Evolutionary conservation across 2,888 invertebrate genomes (phyloP).

Genomic region (Argyresthia albistria): DNA sequence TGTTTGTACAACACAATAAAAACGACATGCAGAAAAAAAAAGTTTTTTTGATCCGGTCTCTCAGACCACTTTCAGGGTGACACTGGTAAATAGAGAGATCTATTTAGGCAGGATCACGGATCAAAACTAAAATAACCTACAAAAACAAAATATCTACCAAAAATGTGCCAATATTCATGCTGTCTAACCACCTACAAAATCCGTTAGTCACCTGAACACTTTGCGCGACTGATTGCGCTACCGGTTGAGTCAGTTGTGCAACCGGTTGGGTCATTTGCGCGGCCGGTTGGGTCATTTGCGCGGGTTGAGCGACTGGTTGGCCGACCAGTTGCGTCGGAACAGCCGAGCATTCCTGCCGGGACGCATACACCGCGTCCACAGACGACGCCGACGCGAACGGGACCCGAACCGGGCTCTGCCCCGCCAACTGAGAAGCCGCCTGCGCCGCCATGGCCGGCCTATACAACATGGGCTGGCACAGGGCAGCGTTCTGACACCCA

Average conservation of each 20-base stretch:
- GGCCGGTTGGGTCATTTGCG: slow-evolving; percentile 12
- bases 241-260: background rate
- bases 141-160: no score
- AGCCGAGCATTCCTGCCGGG: slow-evolving; percentile 36
- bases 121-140: no score
- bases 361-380: slow-evolving; percentile 29
- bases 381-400: slow-evolving; percentile 26
- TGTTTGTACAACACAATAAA: no score
- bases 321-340: slow-evolving; percentile 7
- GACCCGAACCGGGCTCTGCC: slow-evolving; percentile 19
- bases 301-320: slow-evolving; percentile 18
- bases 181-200: background rate
- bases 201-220: slow-evolving; percentile 1
- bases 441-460: slow-evolving; percentile 34
- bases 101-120: no score
- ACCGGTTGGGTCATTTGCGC: slow-evolving; percentile 9
- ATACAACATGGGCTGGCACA: slow-evolving; percentile 42
- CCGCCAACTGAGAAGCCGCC: slow-evolving; percentile 21
- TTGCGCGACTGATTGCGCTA: background rate
- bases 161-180: background rate
- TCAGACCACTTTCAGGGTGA: no score
- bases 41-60: no score
- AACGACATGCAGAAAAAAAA: no score
- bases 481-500: slow-evolving; percentile 24
- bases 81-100: no score